A percentile compares a stretch with the other conserved stretches of the same genome.
phyloP scores from a whole-genome alignment of 2,888 invertebrate genomes.

The Leucozona laternaria region DNA sequence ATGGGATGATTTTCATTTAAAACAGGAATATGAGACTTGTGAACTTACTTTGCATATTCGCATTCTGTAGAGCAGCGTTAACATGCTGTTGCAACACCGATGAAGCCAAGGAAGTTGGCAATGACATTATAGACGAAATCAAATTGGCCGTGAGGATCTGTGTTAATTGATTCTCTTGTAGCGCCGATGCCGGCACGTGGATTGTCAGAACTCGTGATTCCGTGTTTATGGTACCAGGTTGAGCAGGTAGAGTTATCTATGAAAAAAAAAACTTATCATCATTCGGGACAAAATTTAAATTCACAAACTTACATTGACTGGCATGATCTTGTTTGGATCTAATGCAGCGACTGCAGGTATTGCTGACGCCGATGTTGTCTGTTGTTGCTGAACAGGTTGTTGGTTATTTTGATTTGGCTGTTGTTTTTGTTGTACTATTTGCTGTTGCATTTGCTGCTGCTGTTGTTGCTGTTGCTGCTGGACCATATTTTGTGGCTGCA shows the following conservation, averaged over 20 bases:
- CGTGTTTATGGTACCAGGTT: slow-evolving; percentile 89
- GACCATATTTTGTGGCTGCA: slow-evolving; percentile 66
- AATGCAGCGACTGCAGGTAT: slow-evolving; percentile 84
- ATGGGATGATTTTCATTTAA: no score
- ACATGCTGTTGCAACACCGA: slow-evolving; percentile 95
- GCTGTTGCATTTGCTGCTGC: slow-evolving; percentile 63
- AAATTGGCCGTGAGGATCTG: slow-evolving; percentile 93
- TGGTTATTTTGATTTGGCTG: slow-evolving; percentile 78
- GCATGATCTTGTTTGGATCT: slow-evolving; percentile 85
- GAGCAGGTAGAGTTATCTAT: slow-evolving; percentile 92
- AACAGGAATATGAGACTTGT: not conserved
- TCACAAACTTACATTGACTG: slow-evolving; percentile 84
- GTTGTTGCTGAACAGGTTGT: slow-evolving; percentile 78
- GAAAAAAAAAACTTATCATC: slow-evolving; percentile 1
- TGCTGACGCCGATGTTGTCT: slow-evolving; percentile 78
- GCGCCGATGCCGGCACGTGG: slow-evolving; percentile 94
- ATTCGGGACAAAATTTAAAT: not conserved
- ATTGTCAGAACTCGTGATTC: slow-evolving; percentile 91
- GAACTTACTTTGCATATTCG: slow-evolving; percentile 83
- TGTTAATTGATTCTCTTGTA: slow-evolving; percentile 89
- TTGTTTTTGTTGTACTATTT: slow-evolving; percentile 65
- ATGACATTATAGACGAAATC: slow-evolving; percentile 94
- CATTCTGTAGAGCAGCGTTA: slow-evolving; percentile 89
- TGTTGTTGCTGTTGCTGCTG: slow-evolving; percentile 68
- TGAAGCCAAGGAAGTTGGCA: slow-evolving; percentile 92